These are phyloP conservation scores for Bufo bufo DNA, from an alignment of 2,113 vertebrate species.

Conservation along the genomic window DNA sequence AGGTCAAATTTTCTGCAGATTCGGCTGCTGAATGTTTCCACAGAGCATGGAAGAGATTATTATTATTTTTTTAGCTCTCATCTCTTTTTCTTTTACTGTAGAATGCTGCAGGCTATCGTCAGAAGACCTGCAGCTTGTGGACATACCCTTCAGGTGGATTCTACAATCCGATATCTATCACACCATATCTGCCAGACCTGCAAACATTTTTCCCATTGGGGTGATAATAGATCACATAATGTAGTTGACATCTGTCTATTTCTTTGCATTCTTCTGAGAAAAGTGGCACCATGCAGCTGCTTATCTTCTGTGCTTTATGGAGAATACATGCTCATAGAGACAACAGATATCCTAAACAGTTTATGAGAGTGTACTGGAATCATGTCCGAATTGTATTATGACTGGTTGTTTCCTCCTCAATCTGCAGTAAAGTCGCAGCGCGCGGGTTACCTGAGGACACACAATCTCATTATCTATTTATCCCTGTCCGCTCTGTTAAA, in stretches of 20 bases:
- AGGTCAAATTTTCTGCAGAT: too few species aligned
- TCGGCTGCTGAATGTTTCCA: too few species aligned
- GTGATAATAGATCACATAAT: too few species aligned
- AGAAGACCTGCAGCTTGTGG: too few species aligned
- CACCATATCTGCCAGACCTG: too few species aligned
- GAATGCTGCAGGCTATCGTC: too few species aligned
- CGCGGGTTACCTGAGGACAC: slow-evolving; percentile 41
- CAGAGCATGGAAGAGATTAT: too few species aligned
- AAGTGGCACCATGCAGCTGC: neutral
- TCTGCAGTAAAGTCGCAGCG: neutral
- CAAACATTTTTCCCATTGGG: too few species aligned
- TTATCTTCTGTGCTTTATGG: neutral
- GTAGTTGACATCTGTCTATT: neutral
- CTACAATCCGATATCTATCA: too few species aligned
- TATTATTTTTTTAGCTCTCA: too few species aligned
- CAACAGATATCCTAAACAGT: neutral
- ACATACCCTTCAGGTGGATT: too few species aligned
- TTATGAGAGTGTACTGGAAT: neutral
- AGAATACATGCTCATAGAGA: neutral
- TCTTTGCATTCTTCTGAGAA: neutral
- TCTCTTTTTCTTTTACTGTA: too few species aligned
- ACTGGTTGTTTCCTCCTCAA: neutral
- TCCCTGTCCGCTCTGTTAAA: neutral
- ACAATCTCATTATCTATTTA: slow-evolving; percentile 23
- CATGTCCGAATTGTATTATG: neutral